Evolutionary conservation across 2,888 invertebrate genomes (phyloP), one percentile per base, ranked within the genome.

Genomic region (Drosophila greeni): DNA sequence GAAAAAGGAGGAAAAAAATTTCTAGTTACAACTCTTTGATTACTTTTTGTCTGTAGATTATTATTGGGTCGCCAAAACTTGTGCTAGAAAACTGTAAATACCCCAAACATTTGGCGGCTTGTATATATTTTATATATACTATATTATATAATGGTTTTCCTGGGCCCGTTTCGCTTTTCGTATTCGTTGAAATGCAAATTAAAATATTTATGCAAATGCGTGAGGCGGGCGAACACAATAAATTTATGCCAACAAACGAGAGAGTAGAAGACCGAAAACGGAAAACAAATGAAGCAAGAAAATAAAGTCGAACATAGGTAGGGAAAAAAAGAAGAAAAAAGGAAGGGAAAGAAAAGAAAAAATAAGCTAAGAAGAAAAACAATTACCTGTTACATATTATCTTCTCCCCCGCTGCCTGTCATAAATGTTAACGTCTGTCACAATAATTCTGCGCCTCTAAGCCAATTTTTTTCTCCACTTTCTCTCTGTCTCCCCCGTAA

Each of bases 171-270:
- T 65, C 62, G 65, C 42, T 45, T 52, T 51, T 69, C 61, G 55
- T 69, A 74, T 79, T 79, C 75, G 79, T 73, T 79, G 68, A 79
- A 82, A 79, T 79, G 79, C 79, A 79, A 79, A 82, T 79, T 76
- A 79, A 81, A 82, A 82, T 82, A 79, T 79, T 79, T 79, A 79
- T 79, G 79, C 76, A 79, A 79, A 79, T 79, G 67, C 66, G 71
- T 54, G 9, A 47, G 55, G 39, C 65, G 49, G 72, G 73, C 58
- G 49, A 49, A 76, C 67, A 78, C 74, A 82, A 82, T 73, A 79
- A 79, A 81, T 82, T 62, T 79, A 79, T 81, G 74, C 76, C 56
- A 74, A 64, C 61, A 60, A 68, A 72, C 71, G 61, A 36, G 26
- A 36, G 26, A 39, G 20, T 26, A 55, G 47, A 14, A 53, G 51